Evolutionary conservation across 2,113 vertebrate genomes (phyloP).

Genomic region (Neolamprologus devosi): DNA sequence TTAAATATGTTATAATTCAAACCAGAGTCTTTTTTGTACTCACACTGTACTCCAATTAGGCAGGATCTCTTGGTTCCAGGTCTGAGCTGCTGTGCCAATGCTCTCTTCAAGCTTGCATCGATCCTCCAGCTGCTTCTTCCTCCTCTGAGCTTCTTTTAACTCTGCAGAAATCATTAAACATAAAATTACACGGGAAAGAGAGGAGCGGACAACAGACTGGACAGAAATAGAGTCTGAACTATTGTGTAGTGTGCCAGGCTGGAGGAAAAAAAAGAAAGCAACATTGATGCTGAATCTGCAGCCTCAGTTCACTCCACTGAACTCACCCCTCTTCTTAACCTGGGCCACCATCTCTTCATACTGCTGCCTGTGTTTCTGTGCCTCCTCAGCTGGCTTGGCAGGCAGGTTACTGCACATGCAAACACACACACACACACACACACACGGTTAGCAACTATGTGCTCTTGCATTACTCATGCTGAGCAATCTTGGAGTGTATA

Average conservation of each 20-base stretch:
- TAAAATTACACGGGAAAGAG: neutral
- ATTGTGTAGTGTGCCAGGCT: neutral
- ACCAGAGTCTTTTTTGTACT: conserved; percentile 30
- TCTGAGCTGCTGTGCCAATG: conserved; percentile 83
- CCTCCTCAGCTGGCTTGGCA: conserved; percentile 92
- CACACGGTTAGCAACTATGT: neutral
- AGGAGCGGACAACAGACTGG: neutral
- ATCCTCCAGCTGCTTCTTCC: conserved; percentile 84
- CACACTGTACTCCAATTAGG: conserved; percentile 89
- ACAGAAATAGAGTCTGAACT: neutral
- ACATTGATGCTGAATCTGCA: neutral
- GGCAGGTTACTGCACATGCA: conserved; percentile 81
- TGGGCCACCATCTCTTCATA: conserved; percentile 97
- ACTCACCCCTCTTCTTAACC: conserved; percentile 88
- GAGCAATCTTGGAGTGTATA: neutral
- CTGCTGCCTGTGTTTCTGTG: conserved; percentile 88
- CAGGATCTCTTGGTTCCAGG: conserved; percentile 88
- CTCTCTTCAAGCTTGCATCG: conserved; percentile 86
- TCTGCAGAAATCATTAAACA: conserved; percentile 60
- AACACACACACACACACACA: neutral
- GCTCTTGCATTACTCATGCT: conserved; percentile 56
- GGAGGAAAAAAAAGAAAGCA: neutral
- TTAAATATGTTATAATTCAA: neutral
- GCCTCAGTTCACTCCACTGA: neutral
- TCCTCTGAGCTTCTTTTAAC: conserved; percentile 85